A percentile compares a stretch with the other conserved stretches of the same genome.
phyloP scores from a whole-genome alignment of 1,140 invertebrate species.

The Pseudomyrmex dendroicus region DNA sequence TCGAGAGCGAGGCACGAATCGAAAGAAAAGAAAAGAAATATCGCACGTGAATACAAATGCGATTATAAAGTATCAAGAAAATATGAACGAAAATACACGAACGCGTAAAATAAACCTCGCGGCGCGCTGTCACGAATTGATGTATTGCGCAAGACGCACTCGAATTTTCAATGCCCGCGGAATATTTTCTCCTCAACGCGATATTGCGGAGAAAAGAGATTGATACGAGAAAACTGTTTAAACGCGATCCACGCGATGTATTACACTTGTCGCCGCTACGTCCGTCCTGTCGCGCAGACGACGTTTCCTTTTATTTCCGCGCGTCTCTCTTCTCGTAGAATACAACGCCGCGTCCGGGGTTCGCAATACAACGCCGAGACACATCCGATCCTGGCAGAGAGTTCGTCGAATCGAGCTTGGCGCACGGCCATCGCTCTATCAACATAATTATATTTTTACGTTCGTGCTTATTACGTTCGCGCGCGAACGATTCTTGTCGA shows the following conservation, averaged over 20 bases:
- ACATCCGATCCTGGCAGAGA: constrained; percentile 79
- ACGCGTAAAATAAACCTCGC: neutral
- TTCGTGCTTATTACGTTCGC: constrained; percentile 20
- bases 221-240: too few species aligned
- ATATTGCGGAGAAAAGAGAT: neutral
- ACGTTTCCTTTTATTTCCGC: constrained; percentile 7
- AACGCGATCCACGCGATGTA: constrained; percentile 44
- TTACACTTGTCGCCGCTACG: constrained; percentile 29
- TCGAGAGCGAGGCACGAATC: too few species aligned
- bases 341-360: constrained; percentile 74
- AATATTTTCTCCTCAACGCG: neutral
- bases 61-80: neutral
- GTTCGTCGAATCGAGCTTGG: constrained; percentile 68
- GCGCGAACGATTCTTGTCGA: constrained; percentile 53
- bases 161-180: neutral
- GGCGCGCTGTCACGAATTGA: neutral
- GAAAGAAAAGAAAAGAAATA: neutral
- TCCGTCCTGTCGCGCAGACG: constrained; percentile 34
- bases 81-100: too few species aligned
- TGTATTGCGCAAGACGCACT: neutral
- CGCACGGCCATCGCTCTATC: constrained; percentile 77
- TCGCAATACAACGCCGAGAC: constrained; percentile 76
- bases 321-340: constrained; percentile 51
- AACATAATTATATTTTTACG: constrained; percentile 81
- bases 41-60: neutral